These are phyloP conservation scores for Lochmaea crataegi DNA, from an alignment of 2,888 invertebrate genomes.

Conservation along the genomic window DNA sequence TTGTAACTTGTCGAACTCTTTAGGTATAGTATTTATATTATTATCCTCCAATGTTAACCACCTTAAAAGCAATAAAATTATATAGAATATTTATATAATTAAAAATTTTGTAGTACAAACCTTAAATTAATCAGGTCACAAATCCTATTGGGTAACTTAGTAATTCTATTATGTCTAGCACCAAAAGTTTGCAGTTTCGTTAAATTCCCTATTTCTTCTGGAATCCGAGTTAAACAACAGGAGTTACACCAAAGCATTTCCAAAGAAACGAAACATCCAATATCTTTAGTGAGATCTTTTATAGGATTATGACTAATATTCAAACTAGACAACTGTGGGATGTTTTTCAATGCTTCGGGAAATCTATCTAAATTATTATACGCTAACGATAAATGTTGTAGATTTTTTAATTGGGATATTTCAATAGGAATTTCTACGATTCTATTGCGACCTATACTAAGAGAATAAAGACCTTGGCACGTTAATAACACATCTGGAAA, in stretches of 20 bases:
- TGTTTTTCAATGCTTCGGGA: slow-evolving; percentile 71
- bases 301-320: slow-evolving; percentile 78
- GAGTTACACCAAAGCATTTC: slow-evolving; percentile 78
- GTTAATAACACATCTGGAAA: slow-evolving; percentile 71
- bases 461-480: slow-evolving; percentile 70
- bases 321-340: slow-evolving; percentile 71
- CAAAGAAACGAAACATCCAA: slow-evolving; percentile 71
- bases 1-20: slow-evolving; percentile 67
- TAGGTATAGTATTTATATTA: slow-evolving; percentile 68
- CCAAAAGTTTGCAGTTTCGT: slow-evolving; percentile 74
- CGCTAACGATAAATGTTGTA: slow-evolving; percentile 74
- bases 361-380: slow-evolving; percentile 73
- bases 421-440: slow-evolving; percentile 68
- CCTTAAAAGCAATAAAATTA: slow-evolving; percentile 60
- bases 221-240: slow-evolving; percentile 69
- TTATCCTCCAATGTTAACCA: slow-evolving; percentile 78
- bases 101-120: slow-evolving; percentile 56
- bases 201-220: slow-evolving; percentile 72
- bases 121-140: slow-evolving; percentile 69
- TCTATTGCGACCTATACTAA: slow-evolving; percentile 75
- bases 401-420: slow-evolving; percentile 68
- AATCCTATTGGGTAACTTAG: slow-evolving; percentile 70
- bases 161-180: slow-evolving; percentile 73
- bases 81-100: background rate
- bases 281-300: slow-evolving; percentile 69